Percentiles rank a stretch among this genome's conserved stretches.
phyloP scores from a whole-genome alignment of 2,797 vertebrate species.

The Pseudopleuronectes americanus region DNA sequence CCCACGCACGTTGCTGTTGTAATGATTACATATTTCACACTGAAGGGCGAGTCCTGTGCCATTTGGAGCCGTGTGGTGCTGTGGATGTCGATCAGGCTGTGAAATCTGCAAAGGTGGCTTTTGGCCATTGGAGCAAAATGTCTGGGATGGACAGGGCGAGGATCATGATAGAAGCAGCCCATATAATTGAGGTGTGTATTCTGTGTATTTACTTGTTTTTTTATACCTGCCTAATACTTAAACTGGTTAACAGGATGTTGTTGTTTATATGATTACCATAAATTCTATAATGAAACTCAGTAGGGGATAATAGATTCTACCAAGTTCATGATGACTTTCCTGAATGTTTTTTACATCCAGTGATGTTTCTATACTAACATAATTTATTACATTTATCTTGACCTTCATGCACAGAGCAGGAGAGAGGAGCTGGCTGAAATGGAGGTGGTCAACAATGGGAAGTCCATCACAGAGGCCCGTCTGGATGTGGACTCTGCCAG shows the following conservation, averaged over 20 bases:
- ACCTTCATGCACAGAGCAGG: constrained; percentile 82
- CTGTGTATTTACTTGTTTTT: background rate
- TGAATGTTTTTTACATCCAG: background rate
- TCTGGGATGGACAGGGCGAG: constrained; percentile 93
- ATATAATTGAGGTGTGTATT: constrained; percentile 88
- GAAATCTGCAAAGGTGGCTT: constrained; percentile 87
- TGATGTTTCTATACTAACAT: background rate
- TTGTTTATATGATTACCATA: background rate
- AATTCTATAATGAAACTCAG: background rate
- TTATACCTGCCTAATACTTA: background rate
- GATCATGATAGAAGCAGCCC: constrained; percentile 91
- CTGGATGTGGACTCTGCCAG: constrained; percentile 90
- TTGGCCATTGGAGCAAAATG: constrained; percentile 88
- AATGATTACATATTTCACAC: background rate
- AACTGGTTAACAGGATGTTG: background rate
- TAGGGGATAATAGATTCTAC: background rate
- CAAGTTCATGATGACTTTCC: background rate
- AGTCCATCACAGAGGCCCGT: constrained; percentile 92
- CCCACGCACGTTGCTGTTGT: background rate
- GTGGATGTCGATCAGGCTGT: constrained; percentile 90
- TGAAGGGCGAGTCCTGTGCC: constrained; percentile 89
- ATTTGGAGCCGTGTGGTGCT: constrained; percentile 86
- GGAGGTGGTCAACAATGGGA: constrained; percentile 95
- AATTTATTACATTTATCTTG: background rate
- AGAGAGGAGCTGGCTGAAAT: constrained; percentile 83